Evolutionary conservation across 37 sponge, comb jelly and placozoan genomes (phyloP).

Genomic region (Petrosia ficiformis): DNA sequence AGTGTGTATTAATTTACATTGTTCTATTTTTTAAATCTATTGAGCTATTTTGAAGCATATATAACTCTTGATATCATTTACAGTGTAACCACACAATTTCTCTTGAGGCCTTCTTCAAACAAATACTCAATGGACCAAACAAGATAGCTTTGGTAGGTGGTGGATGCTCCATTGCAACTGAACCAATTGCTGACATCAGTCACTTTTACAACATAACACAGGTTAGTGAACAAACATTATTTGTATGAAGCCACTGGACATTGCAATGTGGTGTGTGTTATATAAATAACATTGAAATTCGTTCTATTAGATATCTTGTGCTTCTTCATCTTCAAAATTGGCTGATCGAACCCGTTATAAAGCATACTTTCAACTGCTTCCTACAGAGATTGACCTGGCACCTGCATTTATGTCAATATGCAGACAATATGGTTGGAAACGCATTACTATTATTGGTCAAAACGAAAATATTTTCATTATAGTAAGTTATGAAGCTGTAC

Average conservation of each 20-base stretch:
- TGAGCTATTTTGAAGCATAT: not conserved
- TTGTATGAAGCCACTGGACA: too few relatives aligned
- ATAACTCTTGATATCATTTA: too few relatives aligned
- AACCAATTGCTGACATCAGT: conserved; percentile 21
- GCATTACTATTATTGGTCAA: conserved; percentile 33
- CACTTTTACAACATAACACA: conserved; percentile 35
- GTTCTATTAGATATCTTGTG: conserved; percentile 41
- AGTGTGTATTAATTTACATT: too few relatives aligned
- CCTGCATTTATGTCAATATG: conserved; percentile 18
- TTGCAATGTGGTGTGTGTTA: not conserved
- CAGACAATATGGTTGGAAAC: conserved; percentile 28
- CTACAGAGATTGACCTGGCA: conserved; percentile 26
- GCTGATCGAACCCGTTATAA: conserved; percentile 21
- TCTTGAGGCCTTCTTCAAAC: conserved; percentile 1
- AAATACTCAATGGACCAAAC: conserved; percentile 1
- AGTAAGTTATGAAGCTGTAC: conserved; percentile 13
- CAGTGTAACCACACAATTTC: conserved; percentile 21
- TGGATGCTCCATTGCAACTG: conserved; percentile 39
- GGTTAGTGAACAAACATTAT: too few relatives aligned
- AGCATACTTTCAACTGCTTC: conserved; percentile 44
- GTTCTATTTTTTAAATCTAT: not conserved
- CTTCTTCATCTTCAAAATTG: conserved; percentile 31
- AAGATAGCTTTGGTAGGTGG: conserved; percentile 29
- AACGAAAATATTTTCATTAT: conserved; percentile 56
- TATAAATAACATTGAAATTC: not conserved